Evolutionary conservation across 2,888 invertebrate species (phyloP), one percentile per base, ranked within the genome.

Genomic region (Carterocephalus palaemon): DNA sequence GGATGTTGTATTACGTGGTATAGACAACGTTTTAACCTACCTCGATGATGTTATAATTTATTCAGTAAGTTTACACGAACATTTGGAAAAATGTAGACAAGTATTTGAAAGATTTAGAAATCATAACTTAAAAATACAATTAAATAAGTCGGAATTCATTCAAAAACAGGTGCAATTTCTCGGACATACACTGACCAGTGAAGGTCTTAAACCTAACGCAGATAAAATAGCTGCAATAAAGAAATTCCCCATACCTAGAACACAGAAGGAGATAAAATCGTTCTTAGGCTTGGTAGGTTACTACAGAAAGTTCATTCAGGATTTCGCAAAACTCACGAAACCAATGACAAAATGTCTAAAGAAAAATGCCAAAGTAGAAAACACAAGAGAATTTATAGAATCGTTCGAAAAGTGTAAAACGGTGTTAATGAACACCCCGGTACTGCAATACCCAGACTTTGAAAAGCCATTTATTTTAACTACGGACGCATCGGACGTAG

Each of bases 391-490:
- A 34, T 61, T 51, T 6, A 33, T 56, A 31, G 20, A 59, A 26
- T 42, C 54, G 8, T 57, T 62, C 12, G 29, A 58, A 19, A 64
- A 56, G 51, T 59, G 60, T 15, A 70, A 65, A 39, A 9, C 60
- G 32, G 22, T 65, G 8, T 49, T 69, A 1, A 56, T 49, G 4
- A 60, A 60, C 22, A 56, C 59, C 20, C 70, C 70, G 0, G 54
- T 75, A 4, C 45, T 77, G 9, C 56, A 64, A 46, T 74, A 69
- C 23, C 68, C 73, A 0, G 60, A 76, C 37, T 75, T 75, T 10
- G 38, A 51, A 0, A 57, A 67, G 52, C 47, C 52, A 1, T 60
- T 61, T 17, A 53, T 60, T 1, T 6, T 62, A 0, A 59, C 61
- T 0, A 63, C 59, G 1, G 58, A 64, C 3, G 60, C 60, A 0